Evolutionary conservation across 2,797 vertebrate genomes (phyloP).

Genomic region (Brachymystax lenok): DNA sequence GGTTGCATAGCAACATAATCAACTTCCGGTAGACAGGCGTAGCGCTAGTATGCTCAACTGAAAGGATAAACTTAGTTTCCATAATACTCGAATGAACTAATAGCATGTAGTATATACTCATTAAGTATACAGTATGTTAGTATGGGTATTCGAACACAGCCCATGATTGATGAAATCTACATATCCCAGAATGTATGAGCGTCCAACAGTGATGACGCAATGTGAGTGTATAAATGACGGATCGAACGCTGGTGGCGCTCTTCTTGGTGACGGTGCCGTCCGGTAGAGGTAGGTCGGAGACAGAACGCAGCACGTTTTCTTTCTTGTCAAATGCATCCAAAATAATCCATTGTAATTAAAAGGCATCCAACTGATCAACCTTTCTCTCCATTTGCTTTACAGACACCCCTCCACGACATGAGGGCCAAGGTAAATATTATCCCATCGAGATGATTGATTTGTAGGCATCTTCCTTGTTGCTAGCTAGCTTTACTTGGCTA

Average conservation of each 20-base stretch:
- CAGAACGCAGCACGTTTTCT: no score
- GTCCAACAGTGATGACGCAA: conserved; percentile 62
- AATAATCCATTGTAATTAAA: conserved; percentile 50
- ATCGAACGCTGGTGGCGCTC: fast-evolving
- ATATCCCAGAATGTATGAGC: conserved; percentile 49
- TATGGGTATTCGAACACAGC: not conserved
- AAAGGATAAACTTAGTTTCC: no score
- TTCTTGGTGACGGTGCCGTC: conserved; percentile 60
- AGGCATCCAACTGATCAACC: conserved; percentile 53
- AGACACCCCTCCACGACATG: conserved; percentile 76
- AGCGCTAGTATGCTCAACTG: no score
- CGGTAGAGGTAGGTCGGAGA: conserved; percentile 65
- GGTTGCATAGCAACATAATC: no score
- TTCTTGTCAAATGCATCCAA: conserved; percentile 52
- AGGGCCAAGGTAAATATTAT: conserved; percentile 85
- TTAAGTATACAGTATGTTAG: not conserved
- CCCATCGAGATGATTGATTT: not conserved
- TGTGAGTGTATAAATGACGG: conserved; percentile 46
- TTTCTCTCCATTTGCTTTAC: conserved; percentile 34
- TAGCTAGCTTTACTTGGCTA: not conserved
- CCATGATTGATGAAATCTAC: not conserved
- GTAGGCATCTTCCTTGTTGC: not conserved
- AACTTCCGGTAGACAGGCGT: no score
- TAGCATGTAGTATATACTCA: no score
- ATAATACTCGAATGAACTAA: no score